These are phyloP conservation scores for Euphydryas editha DNA, from an alignment of 2,888 invertebrate genomes.

Conservation along the genomic window DNA sequence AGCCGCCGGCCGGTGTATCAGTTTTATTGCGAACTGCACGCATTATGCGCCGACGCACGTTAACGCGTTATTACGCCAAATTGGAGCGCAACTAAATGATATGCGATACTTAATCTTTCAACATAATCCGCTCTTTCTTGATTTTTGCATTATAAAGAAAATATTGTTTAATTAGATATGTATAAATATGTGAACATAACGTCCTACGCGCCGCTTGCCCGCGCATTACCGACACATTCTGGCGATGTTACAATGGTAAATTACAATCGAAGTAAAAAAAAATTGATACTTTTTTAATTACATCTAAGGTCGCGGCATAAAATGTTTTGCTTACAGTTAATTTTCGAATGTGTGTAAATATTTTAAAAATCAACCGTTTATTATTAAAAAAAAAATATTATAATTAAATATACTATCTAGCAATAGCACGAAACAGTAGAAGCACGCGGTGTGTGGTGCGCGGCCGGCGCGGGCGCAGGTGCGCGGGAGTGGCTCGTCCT, in stretches of 20 bases:
- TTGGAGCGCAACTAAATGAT: constrained; percentile 38
- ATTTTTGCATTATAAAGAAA: constrained; percentile 20
- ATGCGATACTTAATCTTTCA: constrained; percentile 34
- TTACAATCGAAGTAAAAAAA: not conserved
- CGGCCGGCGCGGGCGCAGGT: constrained; percentile 29
- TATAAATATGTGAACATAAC: not conserved
- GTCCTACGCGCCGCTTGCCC: not conserved
- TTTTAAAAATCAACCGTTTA: constrained; percentile 1
- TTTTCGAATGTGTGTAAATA: not conserved
- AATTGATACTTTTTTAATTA: no score
- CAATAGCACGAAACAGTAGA: not conserved
- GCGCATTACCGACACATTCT: not conserved
- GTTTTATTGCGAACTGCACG: constrained; percentile 41
- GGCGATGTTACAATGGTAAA: not conserved
- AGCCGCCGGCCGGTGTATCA: constrained; percentile 29
- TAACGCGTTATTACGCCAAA: constrained; percentile 31
- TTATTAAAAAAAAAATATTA: constrained; percentile 1
- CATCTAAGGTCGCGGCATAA: no score
- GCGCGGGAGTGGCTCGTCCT: constrained; percentile 31
- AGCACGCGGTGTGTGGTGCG: not conserved
- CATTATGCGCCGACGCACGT: constrained; percentile 40
- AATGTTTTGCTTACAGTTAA: not conserved
- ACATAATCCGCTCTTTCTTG: constrained; percentile 23
- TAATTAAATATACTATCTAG: constrained; percentile 6
- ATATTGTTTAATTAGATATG: constrained; percentile 12